Conservation (phyloP, 2,797 vertebrate genomes). For the Urocyon cinereoargenteus region DNA sequence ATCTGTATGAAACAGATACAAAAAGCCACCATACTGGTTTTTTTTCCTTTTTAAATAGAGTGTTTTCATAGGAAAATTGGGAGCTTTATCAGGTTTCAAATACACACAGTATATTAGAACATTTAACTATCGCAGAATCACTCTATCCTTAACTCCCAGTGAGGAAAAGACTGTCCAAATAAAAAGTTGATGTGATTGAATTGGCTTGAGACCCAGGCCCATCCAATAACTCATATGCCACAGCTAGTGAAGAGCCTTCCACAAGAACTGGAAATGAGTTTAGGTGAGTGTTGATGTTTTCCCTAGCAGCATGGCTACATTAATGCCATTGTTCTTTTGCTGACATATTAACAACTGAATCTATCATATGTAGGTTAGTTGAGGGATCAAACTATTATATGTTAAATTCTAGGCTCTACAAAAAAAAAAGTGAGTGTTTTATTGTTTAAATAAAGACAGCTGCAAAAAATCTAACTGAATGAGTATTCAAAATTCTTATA, state of each 20-base stretch:
- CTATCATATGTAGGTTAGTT: neutral
- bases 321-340: neutral
- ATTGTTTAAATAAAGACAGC: neutral
- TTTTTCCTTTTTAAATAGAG: neutral
- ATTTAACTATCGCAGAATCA: neutral
- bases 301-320: neutral
- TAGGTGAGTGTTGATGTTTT: neutral
- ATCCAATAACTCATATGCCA: neutral
- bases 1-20: neutral
- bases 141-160: neutral
- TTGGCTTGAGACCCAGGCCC: neutral
- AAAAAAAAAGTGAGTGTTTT: neutral
- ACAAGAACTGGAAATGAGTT: neutral
- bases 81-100: neutral
- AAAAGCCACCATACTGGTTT: neutral
- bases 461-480: neutral
- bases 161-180: neutral
- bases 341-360: neutral
- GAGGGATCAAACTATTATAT: neutral
- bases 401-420: neutral
- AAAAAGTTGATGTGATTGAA: neutral
- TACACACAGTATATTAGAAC: neutral
- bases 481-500: neutral
- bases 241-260: neutral
- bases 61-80: neutral